phyloP scores from a whole-genome alignment of 2,113 vertebrate species.

The Vulpes ferrilata region DNA sequence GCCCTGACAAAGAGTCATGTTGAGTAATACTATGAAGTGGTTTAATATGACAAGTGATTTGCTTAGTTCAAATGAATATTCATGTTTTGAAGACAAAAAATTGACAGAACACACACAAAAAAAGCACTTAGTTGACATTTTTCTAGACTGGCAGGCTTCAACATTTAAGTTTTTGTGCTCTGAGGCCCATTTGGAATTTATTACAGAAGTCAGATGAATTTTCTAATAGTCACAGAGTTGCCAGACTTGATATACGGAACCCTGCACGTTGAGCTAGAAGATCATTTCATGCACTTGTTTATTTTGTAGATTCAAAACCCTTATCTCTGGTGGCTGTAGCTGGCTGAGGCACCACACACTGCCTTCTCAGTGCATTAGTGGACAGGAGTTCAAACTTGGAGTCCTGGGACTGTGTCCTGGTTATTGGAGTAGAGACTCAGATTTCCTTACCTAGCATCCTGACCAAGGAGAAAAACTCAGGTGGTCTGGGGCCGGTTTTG shows the following conservation, averaged over 20 bases:
- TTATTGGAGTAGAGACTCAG: neutral
- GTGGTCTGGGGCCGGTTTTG: neutral
- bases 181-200: constrained; percentile 37
- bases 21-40: constrained; percentile 7
- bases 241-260: neutral
- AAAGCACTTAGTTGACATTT: constrained; percentile 17
- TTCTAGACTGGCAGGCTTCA: neutral
- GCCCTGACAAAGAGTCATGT: constrained; percentile 53
- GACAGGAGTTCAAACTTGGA: neutral
- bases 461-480: neutral
- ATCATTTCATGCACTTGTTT: neutral
- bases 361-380: neutral
- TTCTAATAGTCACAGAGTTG: neutral
- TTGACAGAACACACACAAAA: constrained; percentile 11
- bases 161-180: constrained; percentile 1
- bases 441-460: neutral
- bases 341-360: neutral
- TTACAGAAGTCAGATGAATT: constrained; percentile 26
- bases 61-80: constrained; percentile 72
- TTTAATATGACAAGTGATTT: constrained; percentile 45
- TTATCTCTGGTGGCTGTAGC: neutral
- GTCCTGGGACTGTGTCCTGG: neutral
- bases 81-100: constrained; percentile 33
- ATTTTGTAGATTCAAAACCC: neutral
- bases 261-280: neutral